Evolutionary conservation across 2,888 invertebrate species (phyloP), one percentile per base, ranked within the genome.

Genomic region (Acanthacorydalis orientalis): DNA sequence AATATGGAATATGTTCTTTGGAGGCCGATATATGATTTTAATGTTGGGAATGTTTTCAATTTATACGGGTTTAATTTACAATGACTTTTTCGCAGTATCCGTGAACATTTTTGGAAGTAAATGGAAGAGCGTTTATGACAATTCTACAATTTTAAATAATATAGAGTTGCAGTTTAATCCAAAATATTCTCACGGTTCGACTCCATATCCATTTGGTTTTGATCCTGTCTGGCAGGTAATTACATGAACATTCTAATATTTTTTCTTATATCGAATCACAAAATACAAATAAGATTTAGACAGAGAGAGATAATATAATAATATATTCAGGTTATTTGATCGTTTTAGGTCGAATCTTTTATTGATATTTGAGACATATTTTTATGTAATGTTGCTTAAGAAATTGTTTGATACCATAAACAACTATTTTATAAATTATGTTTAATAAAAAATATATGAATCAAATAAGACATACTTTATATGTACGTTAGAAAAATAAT

Each of bases 41-140:
- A 62, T 83, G 43, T 83, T 83, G 83, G 82, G 81, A 16, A 57
- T 77, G 51, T 83, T 83, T 62, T 81, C 82, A 4, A 74, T 82
- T 44, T 83, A 83, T 64, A 81, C 83, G 16, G 83, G 83, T 1
- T 56, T 82, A 44, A 75, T 83, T 58, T 83, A 83, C 65, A 83
- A 83, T 56, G 83, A 83, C 57, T 63, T 77, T 51, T 83, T 82
- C 62, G 78, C 81, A 7, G 81, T 80, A 54, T 77, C 80, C 1
- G 52, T 82, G 47, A 82, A 82, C 56, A 65, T 82, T 50, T 82
- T 83, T 60, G 80, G 80, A 1, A 75, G 77, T 40, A 70, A 74
- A 48, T 83, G 82, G 81, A 55, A 37, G 32, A 68, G 67, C 55
- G 60, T 62, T 1, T 70, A 70, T 49, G 31, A 14, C 15, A 8